These are phyloP conservation scores for Melinopterus prodromus DNA, from an alignment of 2,888 invertebrate genomes.

Conservation along the genomic window DNA sequence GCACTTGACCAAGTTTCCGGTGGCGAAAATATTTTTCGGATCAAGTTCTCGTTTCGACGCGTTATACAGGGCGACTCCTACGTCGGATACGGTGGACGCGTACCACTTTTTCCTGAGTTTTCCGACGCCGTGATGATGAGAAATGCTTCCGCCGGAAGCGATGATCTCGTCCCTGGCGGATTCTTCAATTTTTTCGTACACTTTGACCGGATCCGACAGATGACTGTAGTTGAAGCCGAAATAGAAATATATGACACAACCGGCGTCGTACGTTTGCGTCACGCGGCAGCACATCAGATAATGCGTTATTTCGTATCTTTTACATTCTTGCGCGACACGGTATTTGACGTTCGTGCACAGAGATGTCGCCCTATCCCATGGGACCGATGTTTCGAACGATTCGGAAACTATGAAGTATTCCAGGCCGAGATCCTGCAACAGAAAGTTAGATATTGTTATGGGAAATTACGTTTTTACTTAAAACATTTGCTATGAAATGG, in stretches of 20 bases:
- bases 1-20: conserved; percentile 74
- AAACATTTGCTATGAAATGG: too few relatives aligned
- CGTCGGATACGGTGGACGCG: conserved; percentile 80
- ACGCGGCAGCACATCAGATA: conserved; percentile 83
- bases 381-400: conserved; percentile 98
- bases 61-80: conserved; percentile 78
- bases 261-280: conserved; percentile 97
- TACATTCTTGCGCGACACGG: conserved; percentile 73
- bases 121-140: conserved; percentile 97
- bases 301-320: conserved; percentile 65
- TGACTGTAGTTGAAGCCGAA: conserved; percentile 55
- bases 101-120: conserved; percentile 93
- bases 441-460: conserved; percentile 27
- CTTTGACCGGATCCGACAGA: conserved; percentile 84
- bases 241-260: conserved; percentile 61
- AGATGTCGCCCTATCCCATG: conserved; percentile 89
- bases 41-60: conserved; percentile 90
- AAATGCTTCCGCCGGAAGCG: conserved; percentile 89
- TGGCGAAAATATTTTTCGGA: conserved; percentile 93
- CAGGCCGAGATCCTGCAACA: conserved; percentile 84
- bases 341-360: conserved; percentile 92
- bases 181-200: conserved; percentile 88
- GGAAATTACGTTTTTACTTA: too few relatives aligned
- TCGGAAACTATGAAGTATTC: conserved; percentile 90
- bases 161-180: conserved; percentile 92